phyloP scores from a whole-genome alignment of 30 jellyfish, hydroid and myxozoan species.

The Clytia hemisphaerica region DNA sequence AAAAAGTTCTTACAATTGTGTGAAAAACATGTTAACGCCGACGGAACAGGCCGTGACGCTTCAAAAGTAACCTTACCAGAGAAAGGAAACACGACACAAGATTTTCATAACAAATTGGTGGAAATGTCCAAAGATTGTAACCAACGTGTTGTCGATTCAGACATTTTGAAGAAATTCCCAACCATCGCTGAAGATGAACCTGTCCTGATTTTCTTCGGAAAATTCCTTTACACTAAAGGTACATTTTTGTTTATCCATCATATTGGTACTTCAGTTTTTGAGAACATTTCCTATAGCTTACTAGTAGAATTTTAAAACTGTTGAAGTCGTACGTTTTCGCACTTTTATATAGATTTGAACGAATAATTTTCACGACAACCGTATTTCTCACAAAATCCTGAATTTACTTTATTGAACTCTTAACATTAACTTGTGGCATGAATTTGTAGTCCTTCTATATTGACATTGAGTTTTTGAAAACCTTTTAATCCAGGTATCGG shows the following conservation, averaged over 20 bases:
- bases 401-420: too few relatives aligned
- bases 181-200: conserved; percentile 21
- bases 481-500: conserved; percentile 13
- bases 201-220: conserved; percentile 24
- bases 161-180: conserved; percentile 15
- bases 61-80: conserved; percentile 3
- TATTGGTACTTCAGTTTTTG: background rate
- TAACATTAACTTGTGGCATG: too few relatives aligned
- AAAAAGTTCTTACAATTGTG: background rate
- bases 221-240: conserved; percentile 28
- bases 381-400: background rate
- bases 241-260: background rate
- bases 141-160: conserved; percentile 25
- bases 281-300: background rate
- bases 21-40: background rate
- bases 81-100: background rate
- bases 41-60: conserved; percentile 2
- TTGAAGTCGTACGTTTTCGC: background rate
- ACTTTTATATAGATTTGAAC: background rate
- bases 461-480: too few relatives aligned
- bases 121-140: conserved; percentile 8
- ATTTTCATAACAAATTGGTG: conserved; percentile 13
- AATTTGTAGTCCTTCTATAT: too few relatives aligned
- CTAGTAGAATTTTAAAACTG: background rate
- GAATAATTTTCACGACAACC: background rate